Percentiles rank a stretch among this genome's conserved stretches.
Conservation (phyloP, 2,113 vertebrate species). For the Nipponia nippon region DNA sequence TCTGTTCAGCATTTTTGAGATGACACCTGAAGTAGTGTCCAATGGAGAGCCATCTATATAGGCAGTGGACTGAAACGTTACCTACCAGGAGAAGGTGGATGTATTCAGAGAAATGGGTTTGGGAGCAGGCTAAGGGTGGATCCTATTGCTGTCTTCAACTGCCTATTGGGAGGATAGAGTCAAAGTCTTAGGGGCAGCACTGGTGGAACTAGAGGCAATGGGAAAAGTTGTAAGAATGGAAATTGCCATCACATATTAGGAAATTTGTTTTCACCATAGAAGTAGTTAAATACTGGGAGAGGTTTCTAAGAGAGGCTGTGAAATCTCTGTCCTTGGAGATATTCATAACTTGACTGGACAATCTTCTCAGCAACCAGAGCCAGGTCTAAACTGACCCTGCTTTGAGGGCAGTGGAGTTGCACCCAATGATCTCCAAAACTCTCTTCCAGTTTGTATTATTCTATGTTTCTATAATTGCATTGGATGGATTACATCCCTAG, state of each 20-base stretch:
- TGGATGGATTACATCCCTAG: not conserved
- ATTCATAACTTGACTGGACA: not conserved
- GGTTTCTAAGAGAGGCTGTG: not conserved
- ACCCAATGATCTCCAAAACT: not conserved
- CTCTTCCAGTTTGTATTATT: not conserved
- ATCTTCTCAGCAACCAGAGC: not conserved
- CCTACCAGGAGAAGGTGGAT: not conserved
- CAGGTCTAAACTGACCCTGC: not conserved
- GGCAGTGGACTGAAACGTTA: not conserved
- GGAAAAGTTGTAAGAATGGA: not conserved
- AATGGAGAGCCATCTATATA: not conserved
- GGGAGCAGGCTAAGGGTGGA: not conserved
- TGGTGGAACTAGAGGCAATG: not conserved
- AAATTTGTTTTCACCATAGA: not conserved
- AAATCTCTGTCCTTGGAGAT: not conserved
- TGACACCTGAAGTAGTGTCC: not conserved
- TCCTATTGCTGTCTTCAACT: not conserved
- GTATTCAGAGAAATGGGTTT: not conserved
- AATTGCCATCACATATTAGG: not conserved
- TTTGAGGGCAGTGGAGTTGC: not conserved
- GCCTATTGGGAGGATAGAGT: not conserved
- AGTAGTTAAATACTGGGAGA: not conserved
- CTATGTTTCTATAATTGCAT: rapidly evolving
- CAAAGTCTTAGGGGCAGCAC: not conserved
- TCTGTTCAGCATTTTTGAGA: not conserved